A percentile compares a stretch with the other conserved stretches of the same genome.
Evolutionary conservation across 2,888 invertebrate species (phyloP).

Genomic region (Alviniconcha strummeri): DNA sequence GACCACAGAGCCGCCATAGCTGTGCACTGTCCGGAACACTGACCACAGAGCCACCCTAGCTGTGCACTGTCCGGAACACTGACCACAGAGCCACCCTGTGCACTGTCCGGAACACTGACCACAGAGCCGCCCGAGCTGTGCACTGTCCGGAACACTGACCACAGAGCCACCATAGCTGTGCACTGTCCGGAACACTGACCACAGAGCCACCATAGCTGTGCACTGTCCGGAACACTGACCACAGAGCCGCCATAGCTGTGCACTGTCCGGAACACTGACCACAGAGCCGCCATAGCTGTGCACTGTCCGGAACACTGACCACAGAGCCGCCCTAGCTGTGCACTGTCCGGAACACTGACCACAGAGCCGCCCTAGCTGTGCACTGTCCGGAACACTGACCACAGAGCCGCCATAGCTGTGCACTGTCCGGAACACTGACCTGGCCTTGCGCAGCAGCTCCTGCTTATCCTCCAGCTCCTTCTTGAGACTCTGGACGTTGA

Average conservation of each 20-base stretch:
- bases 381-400: constrained; percentile 58
- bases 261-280: constrained; percentile 74
- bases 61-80: constrained; percentile 30
- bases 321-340: too few relatives aligned
- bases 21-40: constrained; percentile 30
- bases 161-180: too few relatives aligned
- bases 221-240: constrained; percentile 74
- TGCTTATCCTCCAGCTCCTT: constrained; percentile 84
- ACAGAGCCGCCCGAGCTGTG: too few relatives aligned
- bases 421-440: constrained; percentile 74
- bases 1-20: constrained; percentile 75
- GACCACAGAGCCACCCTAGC: constrained; percentile 75
- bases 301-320: constrained; percentile 74
- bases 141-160: constrained; percentile 74
- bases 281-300: too few relatives aligned
- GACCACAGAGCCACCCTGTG: constrained; percentile 75
- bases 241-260: too few relatives aligned
- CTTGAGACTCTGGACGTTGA: constrained; percentile 69
- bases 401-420: too few relatives aligned
- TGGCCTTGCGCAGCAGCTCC: constrained; percentile 88
- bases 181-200: constrained; percentile 74
- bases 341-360: constrained; percentile 74
- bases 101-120: constrained; percentile 74
- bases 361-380: too few relatives aligned
- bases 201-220: too few relatives aligned